Conservation (phyloP, 2,797 vertebrate genomes). For the Hoplostethus atlanticus region DNA sequence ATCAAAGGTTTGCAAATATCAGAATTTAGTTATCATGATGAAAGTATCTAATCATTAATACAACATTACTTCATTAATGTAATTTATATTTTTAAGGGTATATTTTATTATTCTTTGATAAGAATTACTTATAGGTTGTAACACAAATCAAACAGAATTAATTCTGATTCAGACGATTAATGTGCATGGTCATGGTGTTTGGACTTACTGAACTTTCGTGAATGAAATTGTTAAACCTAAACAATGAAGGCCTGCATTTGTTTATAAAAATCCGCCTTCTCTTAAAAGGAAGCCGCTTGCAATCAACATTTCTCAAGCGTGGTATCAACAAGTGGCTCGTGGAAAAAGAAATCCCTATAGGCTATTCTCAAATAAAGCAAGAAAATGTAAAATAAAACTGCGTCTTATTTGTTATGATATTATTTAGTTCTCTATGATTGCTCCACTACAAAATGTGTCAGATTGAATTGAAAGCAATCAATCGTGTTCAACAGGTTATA, state of each 20-base stretch:
- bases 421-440: background rate
- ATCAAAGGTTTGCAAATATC: too few relatives aligned
- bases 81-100: background rate
- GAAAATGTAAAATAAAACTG: background rate
- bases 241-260: constrained; percentile 33
- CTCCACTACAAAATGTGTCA: too few relatives aligned
- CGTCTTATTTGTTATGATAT: background rate
- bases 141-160: too few relatives aligned
- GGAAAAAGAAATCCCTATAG: background rate
- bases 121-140: too few relatives aligned
- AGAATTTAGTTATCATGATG: too few relatives aligned
- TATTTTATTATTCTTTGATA: too few relatives aligned
- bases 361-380: background rate
- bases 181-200: background rate
- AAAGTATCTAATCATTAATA: too few relatives aligned
- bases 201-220: constrained; percentile 31
- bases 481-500: background rate
- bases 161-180: too few relatives aligned
- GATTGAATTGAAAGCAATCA: background rate
- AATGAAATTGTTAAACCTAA: constrained; percentile 49
- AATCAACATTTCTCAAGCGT: constrained; percentile 67
- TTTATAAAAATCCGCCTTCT: constrained; percentile 28
- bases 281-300: constrained; percentile 48
- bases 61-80: too few relatives aligned
- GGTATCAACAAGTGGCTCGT: constrained; percentile 66